Evolutionary conservation across 2,888 invertebrate species (phyloP), one percentile per base, ranked within the genome.

Genomic region (Iphiclides podalirius): DNA sequence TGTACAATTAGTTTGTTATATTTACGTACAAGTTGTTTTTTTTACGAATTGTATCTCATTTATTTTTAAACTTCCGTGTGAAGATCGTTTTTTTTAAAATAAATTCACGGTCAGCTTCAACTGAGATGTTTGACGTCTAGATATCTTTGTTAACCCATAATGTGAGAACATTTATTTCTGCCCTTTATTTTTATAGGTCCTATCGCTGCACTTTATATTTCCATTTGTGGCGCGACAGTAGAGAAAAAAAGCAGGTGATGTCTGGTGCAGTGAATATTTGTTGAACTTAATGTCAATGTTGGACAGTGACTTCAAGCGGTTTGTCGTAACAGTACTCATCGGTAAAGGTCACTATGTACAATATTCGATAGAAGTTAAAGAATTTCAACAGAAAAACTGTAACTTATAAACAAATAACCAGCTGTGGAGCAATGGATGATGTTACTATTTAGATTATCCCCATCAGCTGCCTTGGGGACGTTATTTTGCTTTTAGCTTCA

Each of bases 281-380:
- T 17, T 42, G 15, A 34, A 17, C 35, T 23, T 40, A 44, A 44
- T 50, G 44, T 44, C 39, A 50, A 35, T 44, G 33, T 34, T 42
- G 43, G 31, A 16, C 44, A 44, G n/a, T 38, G 49, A 44, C 44
- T 34, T 39, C 49, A 15, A 26, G 11, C 11, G 35, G 6, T 16
- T 12, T 13, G 6, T n/a, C 26, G 11, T 31, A 31, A 28, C 16
- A 36, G 36, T 34, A 41, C 9, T 28, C 12, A 26, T 34, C 38
- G 12, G 26, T 37, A 43, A 48, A 49, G 43, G 43, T 49, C 43
- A 34, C 43, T 8, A 15, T 42, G 41, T 31, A 3, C 15, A 15
- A 11, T 40, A 41, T 48, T 33, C 20, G 6, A 12, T 35, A 14
- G 33, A 16, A 2, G 8, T 16, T 17, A 1, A 7, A 17, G 17